A percentile compares a stretch with the other conserved stretches of the same genome.
Evolutionary conservation across 2,113 vertebrate species (phyloP).

Genomic region (Melanerpes formicivorus): DNA sequence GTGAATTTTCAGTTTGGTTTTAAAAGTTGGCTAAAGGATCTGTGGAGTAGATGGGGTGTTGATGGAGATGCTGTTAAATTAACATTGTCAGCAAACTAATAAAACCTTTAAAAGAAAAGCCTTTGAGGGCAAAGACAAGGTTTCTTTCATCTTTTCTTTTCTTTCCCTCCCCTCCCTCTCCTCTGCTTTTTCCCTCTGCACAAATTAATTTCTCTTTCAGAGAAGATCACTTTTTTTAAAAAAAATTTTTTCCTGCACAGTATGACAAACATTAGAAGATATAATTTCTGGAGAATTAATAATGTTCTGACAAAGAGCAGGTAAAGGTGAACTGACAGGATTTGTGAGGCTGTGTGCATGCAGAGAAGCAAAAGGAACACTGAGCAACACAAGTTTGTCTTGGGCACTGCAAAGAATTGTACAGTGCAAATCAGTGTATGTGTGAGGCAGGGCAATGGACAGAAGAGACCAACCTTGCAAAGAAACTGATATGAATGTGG

Average conservation of each 20-base stretch:
- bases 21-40: conserved; percentile 57
- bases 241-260: not conserved
- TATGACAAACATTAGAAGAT: not conserved
- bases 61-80: conserved; percentile 58
- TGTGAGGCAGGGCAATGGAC: not conserved
- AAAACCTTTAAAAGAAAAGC: conserved; percentile 60
- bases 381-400: not conserved
- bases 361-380: not conserved
- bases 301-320: not conserved
- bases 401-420: not conserved
- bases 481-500: not conserved
- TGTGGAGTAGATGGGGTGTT: conserved; percentile 40
- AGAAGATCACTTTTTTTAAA: not conserved
- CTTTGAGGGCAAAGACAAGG: conserved; percentile 21
- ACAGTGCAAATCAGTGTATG: rapidly evolving
- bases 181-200: not conserved
- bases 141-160: conserved; percentile 45
- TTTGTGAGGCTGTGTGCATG: not conserved
- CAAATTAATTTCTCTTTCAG: not conserved
- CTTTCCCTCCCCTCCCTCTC: not conserved
- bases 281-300: not conserved
- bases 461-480: not conserved
- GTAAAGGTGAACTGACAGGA: not conserved
- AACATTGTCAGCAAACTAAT: conserved; percentile 65
- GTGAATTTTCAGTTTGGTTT: conserved; percentile 63